Evolutionary conservation across 2,113 vertebrate species (phyloP).

Genomic region (Fulica atra): DNA sequence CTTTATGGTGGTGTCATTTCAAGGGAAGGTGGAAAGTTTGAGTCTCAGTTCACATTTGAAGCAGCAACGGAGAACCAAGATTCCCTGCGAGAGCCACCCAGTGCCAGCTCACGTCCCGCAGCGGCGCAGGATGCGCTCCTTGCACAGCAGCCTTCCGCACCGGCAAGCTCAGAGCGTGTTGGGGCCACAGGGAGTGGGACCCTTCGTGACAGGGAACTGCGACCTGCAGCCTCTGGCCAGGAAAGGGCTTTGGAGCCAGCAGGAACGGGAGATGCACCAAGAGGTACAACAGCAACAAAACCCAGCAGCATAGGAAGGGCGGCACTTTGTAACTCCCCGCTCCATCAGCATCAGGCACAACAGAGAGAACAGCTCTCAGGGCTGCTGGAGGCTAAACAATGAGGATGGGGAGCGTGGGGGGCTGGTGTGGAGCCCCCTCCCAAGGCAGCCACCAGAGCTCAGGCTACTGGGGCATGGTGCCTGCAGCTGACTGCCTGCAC

Average conservation of each 20-base stretch:
- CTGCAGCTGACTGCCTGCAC: accelerated
- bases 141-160: not conserved
- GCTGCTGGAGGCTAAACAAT: not conserved
- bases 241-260: not conserved
- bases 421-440: not conserved
- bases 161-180: accelerated
- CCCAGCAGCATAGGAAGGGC: accelerated
- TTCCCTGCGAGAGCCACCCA: accelerated
- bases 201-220: accelerated
- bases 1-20: not conserved
- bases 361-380: too few relatives aligned
- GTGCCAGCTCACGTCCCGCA: accelerated
- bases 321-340: too few relatives aligned
- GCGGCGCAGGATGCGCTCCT: accelerated
- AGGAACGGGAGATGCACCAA: not conserved
- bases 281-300: not conserved
- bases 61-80: not conserved
- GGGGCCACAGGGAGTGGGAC: accelerated
- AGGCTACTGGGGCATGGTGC: accelerated
- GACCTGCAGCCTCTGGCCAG: not conserved
- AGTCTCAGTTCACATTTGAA: too few relatives aligned
- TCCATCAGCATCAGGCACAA: not conserved
- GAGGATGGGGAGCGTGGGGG: not conserved
- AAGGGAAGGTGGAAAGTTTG: not conserved
- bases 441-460: accelerated